Percentiles rank a stretch among this genome's conserved stretches.
These are phyloP conservation scores for Dendroctonus valens DNA, from an alignment of 1,140 invertebrate genomes.

Conservation along the genomic window DNA sequence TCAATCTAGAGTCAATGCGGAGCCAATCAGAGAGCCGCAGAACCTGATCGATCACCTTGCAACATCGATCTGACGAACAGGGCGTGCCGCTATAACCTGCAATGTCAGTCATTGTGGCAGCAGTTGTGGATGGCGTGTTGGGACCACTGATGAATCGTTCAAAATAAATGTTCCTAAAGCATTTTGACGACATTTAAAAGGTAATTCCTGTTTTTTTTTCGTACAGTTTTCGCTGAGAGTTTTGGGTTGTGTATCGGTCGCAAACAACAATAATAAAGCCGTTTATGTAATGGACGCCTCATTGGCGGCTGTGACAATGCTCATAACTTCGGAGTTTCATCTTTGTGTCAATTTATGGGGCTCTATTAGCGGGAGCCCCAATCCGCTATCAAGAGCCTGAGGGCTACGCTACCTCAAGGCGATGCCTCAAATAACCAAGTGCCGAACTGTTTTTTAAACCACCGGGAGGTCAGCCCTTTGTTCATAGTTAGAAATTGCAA, in stretches of 20 bases:
- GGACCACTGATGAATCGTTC: slow-evolving; percentile 45
- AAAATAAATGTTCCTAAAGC: slow-evolving; percentile 51
- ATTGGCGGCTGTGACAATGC: neutral
- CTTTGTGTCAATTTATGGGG: no score
- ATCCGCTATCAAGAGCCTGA: neutral
- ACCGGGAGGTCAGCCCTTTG: neutral
- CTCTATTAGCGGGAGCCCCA: neutral
- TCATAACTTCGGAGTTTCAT: no score
- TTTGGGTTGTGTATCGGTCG: neutral
- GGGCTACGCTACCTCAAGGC: neutral
- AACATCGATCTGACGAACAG: no score
- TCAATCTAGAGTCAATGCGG: no score
- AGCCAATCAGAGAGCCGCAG: no score
- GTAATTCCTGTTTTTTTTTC: slow-evolving; percentile 30
- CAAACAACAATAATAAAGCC: neutral
- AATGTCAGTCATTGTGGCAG: slow-evolving; percentile 43
- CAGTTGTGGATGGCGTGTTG: slow-evolving; percentile 50
- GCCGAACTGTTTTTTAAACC: neutral
- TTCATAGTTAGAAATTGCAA: neutral
- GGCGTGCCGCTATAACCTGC: neutral
- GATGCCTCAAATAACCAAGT: neutral
- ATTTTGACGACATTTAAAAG: slow-evolving; percentile 45
- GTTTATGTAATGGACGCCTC: neutral
- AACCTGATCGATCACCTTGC: no score
- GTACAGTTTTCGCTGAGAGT: neutral